A percentile compares a stretch with the other conserved stretches of the same genome.
These are phyloP conservation scores for Holothuria leucospilota DNA, from an alignment of 53 echinoderm and acorn worm species.

Conservation along the genomic window DNA sequence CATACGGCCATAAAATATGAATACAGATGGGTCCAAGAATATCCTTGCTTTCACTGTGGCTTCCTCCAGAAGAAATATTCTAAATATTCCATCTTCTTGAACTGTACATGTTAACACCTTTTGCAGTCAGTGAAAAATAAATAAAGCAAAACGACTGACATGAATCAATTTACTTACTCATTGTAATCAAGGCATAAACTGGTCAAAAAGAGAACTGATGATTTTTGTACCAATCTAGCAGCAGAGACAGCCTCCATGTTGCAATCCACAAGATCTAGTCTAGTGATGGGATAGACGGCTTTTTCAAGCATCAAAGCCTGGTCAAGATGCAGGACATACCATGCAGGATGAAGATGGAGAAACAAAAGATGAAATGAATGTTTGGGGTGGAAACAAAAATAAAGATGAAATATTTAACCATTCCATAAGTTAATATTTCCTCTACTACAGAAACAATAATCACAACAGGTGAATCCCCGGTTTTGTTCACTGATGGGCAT, in stretches of 20 bases:
- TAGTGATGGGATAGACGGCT: slow-evolving; percentile 80
- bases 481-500: too few species aligned
- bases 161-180: slow-evolving; percentile 75
- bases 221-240: slow-evolving; percentile 78
- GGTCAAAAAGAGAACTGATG: slow-evolving; percentile 57
- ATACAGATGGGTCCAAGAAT: too few species aligned
- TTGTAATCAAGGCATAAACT: slow-evolving; percentile 88
- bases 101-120: too few species aligned
- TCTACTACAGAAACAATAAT: too few species aligned
- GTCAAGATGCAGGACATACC: background rate
- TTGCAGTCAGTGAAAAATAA: background rate
- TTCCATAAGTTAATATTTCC: background rate
- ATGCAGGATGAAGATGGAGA: background rate
- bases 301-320: slow-evolving; percentile 90
- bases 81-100: too few species aligned
- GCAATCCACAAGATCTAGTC: slow-evolving; percentile 86
- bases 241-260: slow-evolving; percentile 71
- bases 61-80: too few species aligned
- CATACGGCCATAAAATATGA: too few species aligned
- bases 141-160: background rate
- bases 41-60: too few species aligned
- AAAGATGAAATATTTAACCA: background rate
- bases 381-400: background rate
- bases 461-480: too few species aligned
- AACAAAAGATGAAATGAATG: background rate